Base-by-base conservation (phyloP, 2,888 invertebrate genomes). In the Chalcosyrphus nemorum region DNA sequence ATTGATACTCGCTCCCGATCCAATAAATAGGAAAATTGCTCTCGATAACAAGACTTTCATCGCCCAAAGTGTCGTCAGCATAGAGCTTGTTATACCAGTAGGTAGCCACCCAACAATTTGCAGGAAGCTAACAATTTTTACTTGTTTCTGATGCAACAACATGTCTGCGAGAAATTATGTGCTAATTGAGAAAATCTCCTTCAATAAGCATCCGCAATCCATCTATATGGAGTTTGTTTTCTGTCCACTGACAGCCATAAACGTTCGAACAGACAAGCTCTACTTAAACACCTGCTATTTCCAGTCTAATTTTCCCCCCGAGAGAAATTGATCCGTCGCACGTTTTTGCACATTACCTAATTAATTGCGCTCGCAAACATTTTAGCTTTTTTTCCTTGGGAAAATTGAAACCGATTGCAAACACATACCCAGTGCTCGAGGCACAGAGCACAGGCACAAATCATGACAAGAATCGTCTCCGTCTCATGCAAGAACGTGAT, bases 131-230 rank as follows among this genome's bases (percentile, higher is more conserved):
- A n/a, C 41, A 41, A 21, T 38, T 24, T 41, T 1, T n/a, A n/a
- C n/a, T 24, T 4, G 24, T 15, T 15, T 41, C 9, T 61, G 29
- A 61, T 15, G 61, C 29, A 61, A 61, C 15, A 43, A 45, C 61
- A 45, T 29, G 61, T 17, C 29, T 43, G 43, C 24, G 13, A 41
- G 35, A 57, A 78, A 71, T 63, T 47, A 78, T 24, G 72, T 72
- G 78, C 29, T 72, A 78, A 78, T 78, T 63, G 78, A 32, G 78
- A 59, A 38, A 57, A 70, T 77, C 77, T 13, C 13, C 38, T 65
- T n/a, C 41, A 7, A 63, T 13, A 75, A 24, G 56, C 9, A 43
- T 54, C 11, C 15, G 52, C 54, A 19, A 32, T 43, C n/a, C 29
- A 15, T 6, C 56, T 32, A 63, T 54, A 41, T 45, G 29, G 52